Base-by-base conservation (phyloP, 1,140 invertebrate genomes). In the Acyrthosiphon pisum region DNA sequence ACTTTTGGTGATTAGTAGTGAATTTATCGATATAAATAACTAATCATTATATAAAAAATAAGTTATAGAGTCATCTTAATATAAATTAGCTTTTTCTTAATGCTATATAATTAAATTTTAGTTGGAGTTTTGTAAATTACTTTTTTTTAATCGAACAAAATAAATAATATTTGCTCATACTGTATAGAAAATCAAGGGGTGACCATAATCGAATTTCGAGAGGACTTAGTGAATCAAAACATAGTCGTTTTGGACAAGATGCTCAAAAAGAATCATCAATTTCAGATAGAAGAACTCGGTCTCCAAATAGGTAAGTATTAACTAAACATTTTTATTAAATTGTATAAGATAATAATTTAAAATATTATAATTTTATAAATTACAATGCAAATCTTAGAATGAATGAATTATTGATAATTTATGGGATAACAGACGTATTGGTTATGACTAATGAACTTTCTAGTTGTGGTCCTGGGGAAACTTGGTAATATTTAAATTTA, bases 281-380 rank as follows among this genome's bases (percentile, higher is more conserved):
- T 11, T 97, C 97, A 2, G 96, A 97, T 94, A 98, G 98, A 94
- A 95, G 98, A 93, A 97, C 98, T 95, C 95, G 98, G 48, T 95
- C 96, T 22, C 95, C 96, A 20, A 97, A 98, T 81, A 98, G 97
- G 97, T 96, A 94, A 94, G 94, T 93, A 41, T 46, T 46, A 46
- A 9, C 9, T 46, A 46, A 46, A 46, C 6, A 46, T 46, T 46
- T 46, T 46, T 6, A n/a, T 76, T 76, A n/a, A 8, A 3, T 76
- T 1, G 26, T 35, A 14, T 76, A 76, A 76, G 14, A 4, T 14
- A 35, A 26, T 26, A 56, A 56, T 56, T 8, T 26, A 56, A 56
- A 56, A 53, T 53, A 53, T 23, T 53, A 22, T 2, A 22, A 22
- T 53, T 53, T 53, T 23, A 0, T 53, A 53, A 53, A 56, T 56